Percentiles rank a stretch among this genome's conserved stretches.
These are phyloP conservation scores for Drosophila simulans DNA, from an alignment of 1,140 invertebrate species.

Conservation along the genomic window DNA sequence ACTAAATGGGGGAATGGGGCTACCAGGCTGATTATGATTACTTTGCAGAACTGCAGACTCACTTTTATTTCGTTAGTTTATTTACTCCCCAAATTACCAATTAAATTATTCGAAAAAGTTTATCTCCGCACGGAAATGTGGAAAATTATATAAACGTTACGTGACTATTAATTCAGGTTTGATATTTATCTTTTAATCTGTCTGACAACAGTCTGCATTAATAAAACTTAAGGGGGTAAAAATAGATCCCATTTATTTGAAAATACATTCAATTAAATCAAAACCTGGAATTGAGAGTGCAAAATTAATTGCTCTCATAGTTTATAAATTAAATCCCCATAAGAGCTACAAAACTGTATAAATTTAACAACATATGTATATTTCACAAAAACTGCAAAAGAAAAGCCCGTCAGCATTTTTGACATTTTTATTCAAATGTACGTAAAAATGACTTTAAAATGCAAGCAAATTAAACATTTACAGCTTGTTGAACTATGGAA, in stretches of 20 bases:
- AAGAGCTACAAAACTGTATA: background rate
- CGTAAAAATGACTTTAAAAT: conserved; percentile 2
- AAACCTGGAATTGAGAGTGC: background rate
- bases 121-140: conserved; percentile 30
- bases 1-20: conserved; percentile 34
- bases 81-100: conserved; percentile 21
- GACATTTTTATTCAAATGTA: conserved; percentile 12
- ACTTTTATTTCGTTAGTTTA: conserved; percentile 52
- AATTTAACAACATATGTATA: background rate
- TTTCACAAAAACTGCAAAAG: background rate
- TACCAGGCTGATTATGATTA: conserved; percentile 35
- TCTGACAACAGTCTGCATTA: conserved; percentile 3
- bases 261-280: background rate
- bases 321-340: conserved; percentile 2
- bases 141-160: conserved; percentile 39
- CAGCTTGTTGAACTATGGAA: background rate
- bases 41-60: conserved; percentile 48
- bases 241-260: background rate
- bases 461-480: conserved; percentile 19
- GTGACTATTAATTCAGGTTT: conserved; percentile 29
- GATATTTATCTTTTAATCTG: conserved; percentile 27
- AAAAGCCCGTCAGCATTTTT: background rate
- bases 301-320: background rate
- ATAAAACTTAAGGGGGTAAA: background rate
- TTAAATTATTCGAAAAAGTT: conserved; percentile 30